phyloP scores from a whole-genome alignment of 2,113 vertebrate species.

The Carassius carassius region DNA sequence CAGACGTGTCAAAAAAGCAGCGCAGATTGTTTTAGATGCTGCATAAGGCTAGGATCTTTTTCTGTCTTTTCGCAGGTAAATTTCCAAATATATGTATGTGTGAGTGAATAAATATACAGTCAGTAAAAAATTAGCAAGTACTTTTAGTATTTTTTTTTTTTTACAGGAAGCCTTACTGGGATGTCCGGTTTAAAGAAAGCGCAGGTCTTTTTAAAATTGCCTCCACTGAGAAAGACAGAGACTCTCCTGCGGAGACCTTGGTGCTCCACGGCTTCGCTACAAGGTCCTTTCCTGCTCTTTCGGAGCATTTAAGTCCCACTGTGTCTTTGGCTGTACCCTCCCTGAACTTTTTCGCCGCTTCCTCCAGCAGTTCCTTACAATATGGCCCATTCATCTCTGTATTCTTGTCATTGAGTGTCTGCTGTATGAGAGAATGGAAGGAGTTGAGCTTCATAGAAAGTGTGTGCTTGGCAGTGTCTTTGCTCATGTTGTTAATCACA shows the following conservation, averaged over 20 bases:
- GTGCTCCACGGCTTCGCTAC: constrained; percentile 80
- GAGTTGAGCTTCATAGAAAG: constrained; percentile 83
- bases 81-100: not conserved
- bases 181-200: constrained; percentile 79
- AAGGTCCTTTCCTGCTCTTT: constrained; percentile 82
- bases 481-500: constrained; percentile 81
- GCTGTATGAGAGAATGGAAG: constrained; percentile 86
- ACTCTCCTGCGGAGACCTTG: constrained; percentile 82
- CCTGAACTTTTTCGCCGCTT: constrained; percentile 83
- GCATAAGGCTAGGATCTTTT: not conserved
- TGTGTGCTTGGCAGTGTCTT: constrained; percentile 76
- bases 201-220: constrained; percentile 91
- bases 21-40: not conserved
- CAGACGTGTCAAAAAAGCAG: constrained; percentile 19
- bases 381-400: constrained; percentile 78
- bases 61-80: constrained; percentile 4
- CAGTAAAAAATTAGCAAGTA: constrained; percentile 34
- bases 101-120: constrained; percentile 51
- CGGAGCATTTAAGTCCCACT: constrained; percentile 75
- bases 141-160: constrained; percentile 11
- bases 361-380: constrained; percentile 86
- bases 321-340: constrained; percentile 80
- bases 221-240: constrained; percentile 94
- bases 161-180: constrained; percentile 70
- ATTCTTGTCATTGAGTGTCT: constrained; percentile 80